A percentile compares a stretch with the other conserved stretches of the same genome.
Evolutionary conservation across 2,888 invertebrate species (phyloP).

Genomic region (Hirtodrosophila trivittata): DNA sequence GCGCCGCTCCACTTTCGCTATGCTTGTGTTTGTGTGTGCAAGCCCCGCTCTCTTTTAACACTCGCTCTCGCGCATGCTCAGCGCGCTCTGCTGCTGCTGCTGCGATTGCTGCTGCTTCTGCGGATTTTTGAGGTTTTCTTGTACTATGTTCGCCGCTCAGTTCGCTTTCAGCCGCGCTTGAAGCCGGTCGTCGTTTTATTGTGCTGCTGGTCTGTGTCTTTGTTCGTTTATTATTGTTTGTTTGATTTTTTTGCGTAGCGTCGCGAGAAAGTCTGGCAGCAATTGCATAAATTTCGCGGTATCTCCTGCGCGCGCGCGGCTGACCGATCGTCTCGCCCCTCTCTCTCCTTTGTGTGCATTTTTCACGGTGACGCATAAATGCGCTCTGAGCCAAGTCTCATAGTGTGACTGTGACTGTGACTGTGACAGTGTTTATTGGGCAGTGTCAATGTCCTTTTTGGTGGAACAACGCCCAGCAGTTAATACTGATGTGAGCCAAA

Average conservation of each 20-base stretch:
- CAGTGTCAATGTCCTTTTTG: constrained; percentile 72
- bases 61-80: constrained; percentile 47
- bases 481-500: constrained; percentile 1
- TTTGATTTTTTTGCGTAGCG: constrained; percentile 35
- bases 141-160: constrained; percentile 49
- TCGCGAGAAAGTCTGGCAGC: constrained; percentile 51
- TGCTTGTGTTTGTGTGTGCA: constrained; percentile 16
- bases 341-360: constrained; percentile 35
- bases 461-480: constrained; percentile 38
- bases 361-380: constrained; percentile 65
- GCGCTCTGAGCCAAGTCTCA: constrained; percentile 48
- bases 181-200: constrained; percentile 64
- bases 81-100: constrained; percentile 41
- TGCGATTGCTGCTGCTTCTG: constrained; percentile 8
- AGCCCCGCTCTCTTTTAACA: constrained; percentile 20
- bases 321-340: constrained; percentile 27
- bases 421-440: constrained; percentile 17
- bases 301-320: constrained; percentile 30
- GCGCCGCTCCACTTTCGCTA: constrained; percentile 54
- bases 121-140: constrained; percentile 43
- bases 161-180: constrained; percentile 59
- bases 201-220: constrained; percentile 19
- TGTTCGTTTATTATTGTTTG: constrained; percentile 46
- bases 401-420: constrained; percentile 7
- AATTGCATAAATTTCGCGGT: constrained; percentile 52